Base-by-base conservation (phyloP, 2,113 vertebrate species). In the Aphyosemion australe region DNA sequence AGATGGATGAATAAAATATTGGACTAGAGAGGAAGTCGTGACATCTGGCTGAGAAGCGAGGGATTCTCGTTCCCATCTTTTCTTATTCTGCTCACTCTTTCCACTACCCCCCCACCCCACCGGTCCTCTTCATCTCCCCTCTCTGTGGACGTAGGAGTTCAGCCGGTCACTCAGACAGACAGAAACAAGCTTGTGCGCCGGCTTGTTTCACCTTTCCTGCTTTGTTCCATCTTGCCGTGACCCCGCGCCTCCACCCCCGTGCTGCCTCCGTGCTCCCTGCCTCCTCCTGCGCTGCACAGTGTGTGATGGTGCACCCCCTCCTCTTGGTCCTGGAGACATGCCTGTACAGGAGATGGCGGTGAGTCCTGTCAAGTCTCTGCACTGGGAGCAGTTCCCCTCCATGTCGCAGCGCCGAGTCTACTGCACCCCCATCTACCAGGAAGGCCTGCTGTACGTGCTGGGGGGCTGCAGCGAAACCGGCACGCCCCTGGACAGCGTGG, bases 341-440 rank as follows among this genome's bases (percentile, higher is more conserved):
- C 93, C 92, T 61, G 83, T 94, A 79, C 93, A 85, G 47, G 89
- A 88, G 84, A 97, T 97, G 95, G 87, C 93, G 59, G 85, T 95
- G 85, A 90, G 88, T 87, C 87, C 90, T 69, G 85, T 92, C 52
- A 93, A 92, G 59, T 91, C 93, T 84, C 93, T 97, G 75, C 84
- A 80, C 79, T 99, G 97, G 97, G 95, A 94, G 89, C 79, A 90
- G 63, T 94, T 98, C 79, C 97, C 97, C 1, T 78, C 95, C 51
- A 96, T 99, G 97, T 93, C 95, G 18, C 94, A 94, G 18, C 89
- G 92, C 45, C 93, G 97, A 0, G 97, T 99, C 12, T 99, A 99
- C 89, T 95, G 95, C 89, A 94, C 96, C 0, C 93, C 96, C 0
- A 81, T 88, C 0, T 90, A 94, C 83, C 93, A 92, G n/a, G 94